A percentile compares a stretch with the other conserved stretches of the same genome.
Evolutionary conservation across 2,113 vertebrate genomes (phyloP).

Genomic region (Anarrhichthys ocellatus): DNA sequence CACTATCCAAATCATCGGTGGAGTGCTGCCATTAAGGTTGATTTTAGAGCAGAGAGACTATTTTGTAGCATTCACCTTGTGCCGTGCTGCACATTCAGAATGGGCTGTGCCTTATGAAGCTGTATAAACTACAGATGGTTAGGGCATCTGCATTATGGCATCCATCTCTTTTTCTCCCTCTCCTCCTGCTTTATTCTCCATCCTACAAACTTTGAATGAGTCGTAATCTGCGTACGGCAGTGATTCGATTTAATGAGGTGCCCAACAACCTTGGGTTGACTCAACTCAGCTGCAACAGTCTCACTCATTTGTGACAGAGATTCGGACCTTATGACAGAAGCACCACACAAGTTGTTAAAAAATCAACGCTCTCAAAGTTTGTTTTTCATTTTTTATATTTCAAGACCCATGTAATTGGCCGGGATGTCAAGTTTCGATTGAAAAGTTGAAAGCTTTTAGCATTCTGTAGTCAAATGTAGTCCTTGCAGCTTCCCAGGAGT

Average conservation of each 20-base stretch:
- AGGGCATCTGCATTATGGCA: slow-evolving; percentile 48
- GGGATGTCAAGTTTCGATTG: slow-evolving; percentile 24
- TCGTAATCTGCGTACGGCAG: slow-evolving; percentile 55
- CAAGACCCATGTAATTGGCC: slow-evolving; percentile 36
- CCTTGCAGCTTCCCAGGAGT: slow-evolving; percentile 33
- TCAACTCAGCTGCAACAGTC: slow-evolving; percentile 37
- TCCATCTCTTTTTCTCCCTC: slow-evolving; percentile 31
- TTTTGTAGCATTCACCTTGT: slow-evolving; percentile 32
- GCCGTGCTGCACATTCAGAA: slow-evolving; percentile 23
- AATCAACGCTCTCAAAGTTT: slow-evolving; percentile 19
- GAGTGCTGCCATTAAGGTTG: slow-evolving; percentile 46
- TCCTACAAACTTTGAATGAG: slow-evolving; percentile 68
- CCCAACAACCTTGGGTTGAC: slow-evolving; percentile 65
- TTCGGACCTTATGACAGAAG: slow-evolving; percentile 27
- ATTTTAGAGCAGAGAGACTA: slow-evolving; percentile 30
- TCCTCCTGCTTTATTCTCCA: slow-evolving; percentile 41
- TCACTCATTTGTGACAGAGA: slow-evolving; percentile 45
- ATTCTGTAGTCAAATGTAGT: slow-evolving; percentile 37
- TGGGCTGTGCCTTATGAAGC: slow-evolving; percentile 19
- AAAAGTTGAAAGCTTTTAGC: slow-evolving; percentile 41
- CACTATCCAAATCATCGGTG: slow-evolving; percentile 36
- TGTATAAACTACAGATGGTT: slow-evolving; percentile 48
- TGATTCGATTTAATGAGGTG: slow-evolving; percentile 73
- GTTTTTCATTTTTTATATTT: slow-evolving; percentile 1
- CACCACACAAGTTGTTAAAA: slow-evolving; percentile 23